Conservation (phyloP, 2,888 invertebrate genomes). For the Eilema sororculum region DNA sequence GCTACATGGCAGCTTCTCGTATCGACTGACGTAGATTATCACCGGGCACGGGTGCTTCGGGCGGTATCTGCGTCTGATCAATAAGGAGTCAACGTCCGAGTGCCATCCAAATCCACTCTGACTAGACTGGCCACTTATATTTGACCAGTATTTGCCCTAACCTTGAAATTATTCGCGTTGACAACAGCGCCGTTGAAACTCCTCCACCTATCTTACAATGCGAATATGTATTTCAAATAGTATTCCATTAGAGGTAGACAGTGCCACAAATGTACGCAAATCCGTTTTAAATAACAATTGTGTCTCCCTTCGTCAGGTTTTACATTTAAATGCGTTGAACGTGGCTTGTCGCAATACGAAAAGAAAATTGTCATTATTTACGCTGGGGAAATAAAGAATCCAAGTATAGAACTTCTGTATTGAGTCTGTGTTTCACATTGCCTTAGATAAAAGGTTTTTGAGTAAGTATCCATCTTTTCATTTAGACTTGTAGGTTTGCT, state of each 20-base stretch:
- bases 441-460: neutral
- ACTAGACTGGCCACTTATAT: neutral
- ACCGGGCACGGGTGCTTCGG: too few species aligned
- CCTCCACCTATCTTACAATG: neutral
- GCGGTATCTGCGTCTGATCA: too few species aligned
- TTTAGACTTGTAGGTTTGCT: too few species aligned
- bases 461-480: too few species aligned
- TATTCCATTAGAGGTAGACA: constrained; percentile 1
- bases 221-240: neutral
- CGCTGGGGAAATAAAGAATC: neutral
- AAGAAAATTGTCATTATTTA: constrained; percentile 1
- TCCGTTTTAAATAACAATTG: constrained; percentile 11
- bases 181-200: neutral
- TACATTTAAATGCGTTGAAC: constrained; percentile 8
- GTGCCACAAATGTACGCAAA: neutral
- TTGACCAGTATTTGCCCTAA: too few species aligned
- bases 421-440: neutral
- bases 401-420: neutral
- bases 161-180: neutral
- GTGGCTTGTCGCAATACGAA: neutral
- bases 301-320: neutral
- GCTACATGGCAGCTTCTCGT: too few species aligned
- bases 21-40: too few species aligned
- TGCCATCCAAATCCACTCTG: too few species aligned
- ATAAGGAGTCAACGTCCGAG: too few species aligned